Percentiles rank a stretch among this genome's conserved stretches.
These are phyloP conservation scores for Sebastes nivosus DNA, from an alignment of 2,797 vertebrate genomes.

Conservation along the genomic window DNA sequence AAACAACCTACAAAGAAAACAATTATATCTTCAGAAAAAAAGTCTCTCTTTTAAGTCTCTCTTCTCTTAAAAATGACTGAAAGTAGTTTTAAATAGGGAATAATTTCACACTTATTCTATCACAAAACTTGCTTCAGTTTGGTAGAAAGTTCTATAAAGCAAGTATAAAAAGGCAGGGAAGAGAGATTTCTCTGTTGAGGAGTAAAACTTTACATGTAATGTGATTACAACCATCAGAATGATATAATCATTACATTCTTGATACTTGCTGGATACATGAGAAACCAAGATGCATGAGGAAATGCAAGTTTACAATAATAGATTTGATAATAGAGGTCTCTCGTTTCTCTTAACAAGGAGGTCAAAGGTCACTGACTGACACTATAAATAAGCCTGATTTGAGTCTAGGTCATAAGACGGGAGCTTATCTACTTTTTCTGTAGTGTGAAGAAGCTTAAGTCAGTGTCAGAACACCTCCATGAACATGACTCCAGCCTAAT, in stretches of 20 bases:
- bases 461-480: neutral
- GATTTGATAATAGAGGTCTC: neutral
- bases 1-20: too few relatives aligned
- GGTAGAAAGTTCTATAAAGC: neutral
- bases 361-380: neutral
- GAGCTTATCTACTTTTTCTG: neutral
- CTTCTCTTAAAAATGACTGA: neutral
- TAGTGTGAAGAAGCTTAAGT: neutral
- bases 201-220: neutral
- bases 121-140: neutral
- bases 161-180: neutral
- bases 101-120: neutral
- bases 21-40: too few relatives aligned
- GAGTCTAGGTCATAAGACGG: neutral
- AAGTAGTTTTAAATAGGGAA: neutral
- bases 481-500: neutral
- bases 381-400: constrained; percentile 18
- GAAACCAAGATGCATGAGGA: neutral
- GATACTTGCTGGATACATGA: neutral
- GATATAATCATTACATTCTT: neutral
- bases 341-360: neutral
- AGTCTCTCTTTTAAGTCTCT: neutral
- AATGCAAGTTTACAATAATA: neutral
- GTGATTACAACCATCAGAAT: neutral
- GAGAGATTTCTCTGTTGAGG: neutral